Conservation (phyloP, 92 coral and sea anemone species). For the Porites rus region DNA sequence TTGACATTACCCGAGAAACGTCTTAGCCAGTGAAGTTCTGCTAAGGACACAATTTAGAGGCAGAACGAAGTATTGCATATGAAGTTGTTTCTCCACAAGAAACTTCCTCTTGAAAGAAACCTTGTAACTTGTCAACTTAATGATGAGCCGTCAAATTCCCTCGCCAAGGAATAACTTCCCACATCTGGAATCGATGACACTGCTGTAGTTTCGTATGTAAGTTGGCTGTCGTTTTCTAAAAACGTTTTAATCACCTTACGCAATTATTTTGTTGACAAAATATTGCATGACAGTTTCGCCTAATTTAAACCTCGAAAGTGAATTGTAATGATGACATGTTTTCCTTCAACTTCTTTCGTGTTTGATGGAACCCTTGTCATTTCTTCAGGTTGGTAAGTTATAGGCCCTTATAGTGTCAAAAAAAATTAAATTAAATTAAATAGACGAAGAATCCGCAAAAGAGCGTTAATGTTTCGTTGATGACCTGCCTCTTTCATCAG, state of each 20-base stretch:
- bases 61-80: neutral
- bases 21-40: neutral
- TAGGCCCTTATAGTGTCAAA: too few species aligned
- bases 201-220: neutral
- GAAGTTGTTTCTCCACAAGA: neutral
- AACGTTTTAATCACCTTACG: neutral
- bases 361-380: neutral
- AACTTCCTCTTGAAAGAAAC: slow-evolving; percentile 21
- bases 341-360: neutral
- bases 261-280: neutral
- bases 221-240: neutral
- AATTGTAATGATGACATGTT: neutral
- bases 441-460: too few species aligned
- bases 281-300: neutral
- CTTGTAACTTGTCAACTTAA: neutral
- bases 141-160: neutral
- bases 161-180: neutral
- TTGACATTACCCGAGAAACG: neutral
- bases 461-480: too few species aligned
- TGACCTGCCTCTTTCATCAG: too few species aligned
- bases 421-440: too few species aligned
- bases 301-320: neutral
- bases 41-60: neutral
- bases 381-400: neutral
- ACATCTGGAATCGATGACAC: neutral